Conservation (phyloP, 2,113 vertebrate species). For the Pampusana beccarii region DNA sequence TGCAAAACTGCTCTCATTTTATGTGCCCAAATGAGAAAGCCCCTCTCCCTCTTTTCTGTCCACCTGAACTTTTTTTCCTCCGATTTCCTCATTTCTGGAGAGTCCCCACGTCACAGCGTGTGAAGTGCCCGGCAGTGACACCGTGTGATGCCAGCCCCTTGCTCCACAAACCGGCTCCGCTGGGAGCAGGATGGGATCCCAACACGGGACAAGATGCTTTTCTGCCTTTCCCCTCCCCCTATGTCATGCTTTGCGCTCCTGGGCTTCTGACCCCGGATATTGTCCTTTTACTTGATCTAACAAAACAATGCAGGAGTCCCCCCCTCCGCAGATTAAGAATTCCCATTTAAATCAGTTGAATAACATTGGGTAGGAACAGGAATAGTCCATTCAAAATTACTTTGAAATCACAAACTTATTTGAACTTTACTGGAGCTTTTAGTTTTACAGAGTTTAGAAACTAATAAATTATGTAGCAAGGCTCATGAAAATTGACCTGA, state of each 20-base stretch:
- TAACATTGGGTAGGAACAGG: neutral
- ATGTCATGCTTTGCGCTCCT: neutral
- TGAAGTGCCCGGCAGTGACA: neutral
- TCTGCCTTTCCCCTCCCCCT: rapidly evolving
- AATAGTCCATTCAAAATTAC: constrained; percentile 35
- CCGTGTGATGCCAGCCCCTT: neutral
- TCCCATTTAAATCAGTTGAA: neutral
- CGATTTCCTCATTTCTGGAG: neutral
- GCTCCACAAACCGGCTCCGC: neutral
- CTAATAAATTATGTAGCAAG: constrained; percentile 64
- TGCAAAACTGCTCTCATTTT: neutral
- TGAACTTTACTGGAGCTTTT: constrained; percentile 66
- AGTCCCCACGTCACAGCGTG: rapidly evolving
- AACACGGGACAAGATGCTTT: neutral
- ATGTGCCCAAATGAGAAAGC: neutral
- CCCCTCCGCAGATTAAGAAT: neutral
- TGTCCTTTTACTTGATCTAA: neutral
- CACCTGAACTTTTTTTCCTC: neutral
- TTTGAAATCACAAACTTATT: constrained; percentile 56
- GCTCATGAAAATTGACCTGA: constrained; percentile 59
- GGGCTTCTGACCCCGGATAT: neutral
- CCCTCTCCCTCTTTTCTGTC: neutral
- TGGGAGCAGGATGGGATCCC: neutral
- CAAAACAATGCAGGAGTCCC: neutral
- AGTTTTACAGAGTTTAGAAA: constrained; percentile 72